Base-by-base conservation (phyloP, 1,140 invertebrate species). In the Wiebesia pumilae region DNA sequence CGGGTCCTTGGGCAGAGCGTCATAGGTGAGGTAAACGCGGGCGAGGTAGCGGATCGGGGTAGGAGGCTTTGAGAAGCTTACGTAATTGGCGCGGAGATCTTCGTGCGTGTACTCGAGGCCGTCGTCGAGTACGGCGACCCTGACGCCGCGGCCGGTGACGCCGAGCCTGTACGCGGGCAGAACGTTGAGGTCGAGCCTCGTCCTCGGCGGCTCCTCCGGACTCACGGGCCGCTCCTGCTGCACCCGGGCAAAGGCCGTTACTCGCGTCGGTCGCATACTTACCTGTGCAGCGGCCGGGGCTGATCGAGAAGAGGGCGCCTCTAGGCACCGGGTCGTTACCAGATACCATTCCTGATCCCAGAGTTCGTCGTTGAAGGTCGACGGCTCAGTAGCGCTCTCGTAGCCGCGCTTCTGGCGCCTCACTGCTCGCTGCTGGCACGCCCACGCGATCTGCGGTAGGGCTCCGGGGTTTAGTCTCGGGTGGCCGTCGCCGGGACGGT, bases 311-410 rank as follows among this genome's bases (percentile, higher is more conserved):
- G 19, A 10, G 9, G 51, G 3, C 16, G 69, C 16, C 12, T n/a
- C n/a, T 47, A 3, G 16, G 19, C 16, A 19, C 19, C n/a, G 69
- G 67, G 71, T 87, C 78, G 81, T 92, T 95, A 98, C 98, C 96
- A 98, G 94, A 94, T 99, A 99, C 98, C 98, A 99, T 93, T 99
- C 96, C 88, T 97, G 95, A 62, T 94, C 92, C 97, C 97, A 99
- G 0, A 98, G 93, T 88, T 97, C 97, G 90, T 99, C 98, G 89
- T 97, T 97, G 91, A 98, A 98, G 83, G 65, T 35, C 33, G 30
- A 21, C 2, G 58, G 27, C 27, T 24, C 65, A 0, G 19, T 12
- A 33, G 21, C 12, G 10, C 40, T n/a, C n/a, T 40, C 35, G 85
- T 95, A 94, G 91, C 95, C 95, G 80, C 96, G 91, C 92, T 97